Conservation (phyloP, 2,888 invertebrate genomes). For the Synanthedon andrenaeformis region DNA sequence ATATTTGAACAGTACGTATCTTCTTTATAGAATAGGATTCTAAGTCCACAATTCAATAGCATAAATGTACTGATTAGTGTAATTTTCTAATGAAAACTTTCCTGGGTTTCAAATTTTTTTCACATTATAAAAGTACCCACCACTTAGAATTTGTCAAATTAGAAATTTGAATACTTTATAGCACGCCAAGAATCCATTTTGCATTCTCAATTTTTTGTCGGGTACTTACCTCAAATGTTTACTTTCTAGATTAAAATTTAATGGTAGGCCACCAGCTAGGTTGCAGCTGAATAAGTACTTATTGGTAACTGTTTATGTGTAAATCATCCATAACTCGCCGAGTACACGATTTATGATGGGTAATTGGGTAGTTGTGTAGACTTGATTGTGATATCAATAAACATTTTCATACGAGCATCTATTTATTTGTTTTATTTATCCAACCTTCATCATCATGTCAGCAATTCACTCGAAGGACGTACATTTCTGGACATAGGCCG, state of each 20-base stretch:
- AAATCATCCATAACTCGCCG: conserved; percentile 49
- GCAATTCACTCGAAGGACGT: no score
- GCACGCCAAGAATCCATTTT: conserved; percentile 45
- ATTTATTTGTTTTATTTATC: conserved; percentile 31
- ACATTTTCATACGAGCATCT: conserved; percentile 71
- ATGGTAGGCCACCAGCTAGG: conserved; percentile 12
- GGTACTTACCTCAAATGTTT: conserved; percentile 18
- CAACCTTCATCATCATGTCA: not conserved
- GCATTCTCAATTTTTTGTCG: conserved; percentile 43
- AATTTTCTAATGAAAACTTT: conserved; percentile 29
- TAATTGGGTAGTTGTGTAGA: conserved; percentile 66
- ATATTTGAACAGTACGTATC: no score
- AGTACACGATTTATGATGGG: conserved; percentile 52
- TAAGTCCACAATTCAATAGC: conserved; percentile 6
- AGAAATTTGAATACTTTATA: conserved; percentile 33
- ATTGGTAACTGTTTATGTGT: conserved; percentile 39
- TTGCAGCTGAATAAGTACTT: conserved; percentile 27
- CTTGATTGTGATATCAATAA: conserved; percentile 71
- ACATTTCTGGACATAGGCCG: no score
- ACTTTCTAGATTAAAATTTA: conserved; percentile 6
- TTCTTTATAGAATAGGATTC: no score
- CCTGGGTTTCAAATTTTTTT: conserved; percentile 16
- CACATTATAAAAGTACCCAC: conserved; percentile 8
- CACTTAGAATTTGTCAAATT: conserved; percentile 8
- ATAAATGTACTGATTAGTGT: conserved; percentile 43